Evolutionary conservation across 30 jellyfish, hydroid and myxozoan species (phyloP).

Genomic region (Cassiopea xamachana): DNA sequence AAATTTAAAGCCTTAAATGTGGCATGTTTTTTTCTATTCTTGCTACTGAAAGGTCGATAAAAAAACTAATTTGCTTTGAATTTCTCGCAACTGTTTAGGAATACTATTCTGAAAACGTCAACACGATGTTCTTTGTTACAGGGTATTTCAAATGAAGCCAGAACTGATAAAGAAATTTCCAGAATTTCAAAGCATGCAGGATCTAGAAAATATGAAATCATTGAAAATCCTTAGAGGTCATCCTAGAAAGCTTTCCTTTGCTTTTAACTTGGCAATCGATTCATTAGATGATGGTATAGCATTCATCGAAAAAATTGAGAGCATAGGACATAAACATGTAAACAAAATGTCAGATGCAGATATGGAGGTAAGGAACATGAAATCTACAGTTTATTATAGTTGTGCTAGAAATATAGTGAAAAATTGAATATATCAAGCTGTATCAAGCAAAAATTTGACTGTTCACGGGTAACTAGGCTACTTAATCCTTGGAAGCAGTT

Average conservation of each 20-base stretch:
- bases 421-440: background rate
- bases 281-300: conserved; percentile 45
- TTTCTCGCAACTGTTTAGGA: no score
- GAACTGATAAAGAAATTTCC: conserved; percentile 43
- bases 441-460: background rate
- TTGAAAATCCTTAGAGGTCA: conserved; percentile 34
- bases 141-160: conserved; percentile 36
- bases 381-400: no score
- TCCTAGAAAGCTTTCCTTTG: conserved; percentile 48
- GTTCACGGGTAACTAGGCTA: no score
- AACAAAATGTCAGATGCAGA: conserved; percentile 46
- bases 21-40: no score
- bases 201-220: conserved; percentile 24
- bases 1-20: no score
- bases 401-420: no score
- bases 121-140: background rate
- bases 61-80: no score
- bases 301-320: conserved; percentile 57
- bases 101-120: background rate
- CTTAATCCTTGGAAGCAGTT: no score
- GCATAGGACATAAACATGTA: conserved; percentile 50
- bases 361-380: conserved; percentile 37
- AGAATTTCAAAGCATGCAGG: conserved; percentile 38
- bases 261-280: conserved; percentile 52
- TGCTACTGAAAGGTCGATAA: no score